Evolutionary conservation across 2,888 invertebrate species (phyloP), one percentile per base, ranked within the genome.

Genomic region (Mylabris sibirica): DNA sequence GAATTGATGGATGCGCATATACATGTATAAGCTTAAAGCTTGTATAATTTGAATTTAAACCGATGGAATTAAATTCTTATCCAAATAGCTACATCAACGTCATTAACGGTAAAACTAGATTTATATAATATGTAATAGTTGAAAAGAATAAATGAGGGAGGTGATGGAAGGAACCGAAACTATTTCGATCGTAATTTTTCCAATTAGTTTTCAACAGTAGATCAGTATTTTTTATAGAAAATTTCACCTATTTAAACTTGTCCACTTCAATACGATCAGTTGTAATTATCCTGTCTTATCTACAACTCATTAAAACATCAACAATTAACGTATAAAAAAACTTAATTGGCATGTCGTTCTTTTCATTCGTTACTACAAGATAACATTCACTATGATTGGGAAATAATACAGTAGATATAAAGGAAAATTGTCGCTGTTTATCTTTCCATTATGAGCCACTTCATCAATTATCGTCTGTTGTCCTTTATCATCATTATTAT

Each of bases 381-480:
- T 30, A 30, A 30, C 3, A 4, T 4, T 30, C 30, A 6, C 30
- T 30, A 30, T 72, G 71, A 72, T 74, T 74, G 72, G 70, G 71
- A 74, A 74, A 72, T 74, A 72, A 71, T 74, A 74, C 69, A 64
- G 65, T 65, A 59, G 64, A 68, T 30, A 30, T 30, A 26, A 57
- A 14, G 57, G 57, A 67, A 67, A 74, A 69, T 59, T 65, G 62
- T 66, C 67, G 68, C 71, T 72, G 71, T 72, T 72, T 74, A 74
- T 72, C 72, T 71, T 66, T 70, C 70, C 70, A 71, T 72, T 71
- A 68, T 70, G 64, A 67, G 68, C 70, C 71, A 70, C 68, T 74
- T 70, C 74, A 74, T 74, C 74, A 74, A 72, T 71, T 72, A 71
- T 71, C 68, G 66, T 71, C 68, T 71, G 71, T 71, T 71, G 71